These are phyloP conservation scores for Dicyrtomina minuta DNA, from an alignment of 2,888 invertebrate species.

Conservation along the genomic window DNA sequence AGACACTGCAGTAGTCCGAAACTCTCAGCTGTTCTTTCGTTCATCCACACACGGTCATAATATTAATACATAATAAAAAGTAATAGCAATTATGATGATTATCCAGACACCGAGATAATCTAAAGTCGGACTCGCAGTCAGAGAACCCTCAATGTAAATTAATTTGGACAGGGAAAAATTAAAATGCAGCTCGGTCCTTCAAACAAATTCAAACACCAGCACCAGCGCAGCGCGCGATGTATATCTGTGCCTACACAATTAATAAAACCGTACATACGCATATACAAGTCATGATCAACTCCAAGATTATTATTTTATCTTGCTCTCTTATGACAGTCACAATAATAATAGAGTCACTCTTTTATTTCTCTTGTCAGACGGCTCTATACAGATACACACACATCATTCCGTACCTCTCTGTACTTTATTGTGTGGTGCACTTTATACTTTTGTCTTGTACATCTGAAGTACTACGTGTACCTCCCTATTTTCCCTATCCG, in stretches of 20 bases:
- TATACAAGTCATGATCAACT: too few relatives aligned
- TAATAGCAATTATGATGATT: too few relatives aligned
- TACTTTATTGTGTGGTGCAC: too few relatives aligned
- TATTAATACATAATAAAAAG: neutral
- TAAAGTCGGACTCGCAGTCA: neutral
- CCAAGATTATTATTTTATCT: constrained; percentile 22
- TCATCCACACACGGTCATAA: constrained; percentile 1
- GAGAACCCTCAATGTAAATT: constrained; percentile 38
- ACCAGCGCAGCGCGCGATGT: too few relatives aligned
- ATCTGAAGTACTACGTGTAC: too few relatives aligned
- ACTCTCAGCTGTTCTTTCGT: neutral
- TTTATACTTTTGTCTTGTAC: too few relatives aligned
- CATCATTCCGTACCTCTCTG: too few relatives aligned
- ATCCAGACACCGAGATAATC: neutral
- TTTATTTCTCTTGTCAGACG: neutral
- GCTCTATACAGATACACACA: too few relatives aligned
- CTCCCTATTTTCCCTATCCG: too few relatives aligned
- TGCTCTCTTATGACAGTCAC: constrained; percentile 2
- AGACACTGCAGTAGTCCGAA: constrained; percentile 12
- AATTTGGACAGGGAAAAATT: constrained; percentile 38
- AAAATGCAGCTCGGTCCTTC: constrained; percentile 25
- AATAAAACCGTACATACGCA: too few relatives aligned
- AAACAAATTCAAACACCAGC: too few relatives aligned
- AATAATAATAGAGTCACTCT: neutral
- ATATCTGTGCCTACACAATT: too few relatives aligned